These are phyloP conservation scores for Ardeotis arabs DNA, from an alignment of 2,113 vertebrate genomes.

Conservation along the genomic window DNA sequence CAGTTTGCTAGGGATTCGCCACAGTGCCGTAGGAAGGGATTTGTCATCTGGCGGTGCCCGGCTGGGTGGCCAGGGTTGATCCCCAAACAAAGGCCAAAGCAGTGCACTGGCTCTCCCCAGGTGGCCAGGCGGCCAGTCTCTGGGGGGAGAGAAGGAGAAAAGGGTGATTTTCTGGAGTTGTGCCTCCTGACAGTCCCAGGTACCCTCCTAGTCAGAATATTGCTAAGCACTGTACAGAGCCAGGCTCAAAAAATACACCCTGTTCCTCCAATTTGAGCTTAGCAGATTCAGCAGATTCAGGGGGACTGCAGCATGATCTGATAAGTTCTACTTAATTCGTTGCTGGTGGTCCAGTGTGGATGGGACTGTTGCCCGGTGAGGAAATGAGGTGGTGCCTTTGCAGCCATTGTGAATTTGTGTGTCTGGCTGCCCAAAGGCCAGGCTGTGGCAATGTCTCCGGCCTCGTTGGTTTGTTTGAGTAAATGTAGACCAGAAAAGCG, in stretches of 20 bases:
- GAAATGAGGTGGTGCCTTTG: neutral
- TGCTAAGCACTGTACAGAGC: neutral
- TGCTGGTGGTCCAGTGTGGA: neutral
- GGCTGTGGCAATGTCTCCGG: neutral
- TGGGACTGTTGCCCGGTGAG: neutral
- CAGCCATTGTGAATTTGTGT: neutral
- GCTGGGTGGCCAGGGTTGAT: neutral
- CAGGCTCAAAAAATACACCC: neutral
- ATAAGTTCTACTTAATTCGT: neutral
- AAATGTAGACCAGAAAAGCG: neutral
- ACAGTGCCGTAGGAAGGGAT: conserved; percentile 1
- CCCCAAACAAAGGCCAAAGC: neutral
- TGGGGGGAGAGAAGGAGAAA: neutral
- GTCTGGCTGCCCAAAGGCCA: neutral
- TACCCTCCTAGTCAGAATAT: neutral
- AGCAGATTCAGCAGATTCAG: neutral
- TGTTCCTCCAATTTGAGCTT: neutral
- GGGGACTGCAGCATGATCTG: neutral
- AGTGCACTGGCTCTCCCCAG: neutral
- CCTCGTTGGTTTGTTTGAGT: neutral
- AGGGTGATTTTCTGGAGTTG: neutral
- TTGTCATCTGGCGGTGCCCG: neutral
- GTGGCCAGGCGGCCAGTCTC: neutral
- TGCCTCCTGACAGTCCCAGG: neutral
- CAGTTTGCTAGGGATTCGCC: neutral